phyloP scores from a whole-genome alignment of 2,797 vertebrate species.

The Lepus oiostolus region DNA sequence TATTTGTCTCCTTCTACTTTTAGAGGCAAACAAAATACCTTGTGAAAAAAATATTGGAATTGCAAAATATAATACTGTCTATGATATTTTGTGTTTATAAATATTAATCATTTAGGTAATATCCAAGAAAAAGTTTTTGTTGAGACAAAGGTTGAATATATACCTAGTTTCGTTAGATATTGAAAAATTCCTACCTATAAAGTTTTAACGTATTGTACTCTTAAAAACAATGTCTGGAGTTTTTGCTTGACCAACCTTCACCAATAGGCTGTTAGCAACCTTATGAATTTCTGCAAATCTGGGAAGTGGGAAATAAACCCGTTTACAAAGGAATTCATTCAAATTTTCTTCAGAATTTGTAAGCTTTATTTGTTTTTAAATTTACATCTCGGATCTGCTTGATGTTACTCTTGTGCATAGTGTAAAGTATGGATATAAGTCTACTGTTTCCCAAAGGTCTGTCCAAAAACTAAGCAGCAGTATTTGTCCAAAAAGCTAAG shows the following conservation, averaged over 20 bases:
- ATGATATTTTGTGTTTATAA: not conserved
- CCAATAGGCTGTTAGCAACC: not conserved
- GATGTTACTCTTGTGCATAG: not conserved
- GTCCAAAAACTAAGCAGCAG: not conserved
- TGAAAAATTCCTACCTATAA: not conserved
- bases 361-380: not conserved
- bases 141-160: not conserved
- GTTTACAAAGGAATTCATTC: not conserved
- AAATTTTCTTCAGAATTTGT: not conserved
- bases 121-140: not conserved
- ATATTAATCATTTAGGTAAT: not conserved
- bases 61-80: not conserved
- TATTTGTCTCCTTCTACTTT: not conserved
- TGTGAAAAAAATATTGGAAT: not conserved
- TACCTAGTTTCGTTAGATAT: not conserved
- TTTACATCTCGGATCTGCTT: not conserved
- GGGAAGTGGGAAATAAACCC: not conserved
- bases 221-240: not conserved
- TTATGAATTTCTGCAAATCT: not conserved
- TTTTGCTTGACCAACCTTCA: not conserved
- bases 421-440: not conserved
- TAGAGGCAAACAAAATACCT: not conserved
- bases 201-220: not conserved
- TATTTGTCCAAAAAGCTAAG: not conserved
- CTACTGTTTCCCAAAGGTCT: not conserved